Percentiles rank a stretch among this genome's conserved stretches.
Conservation (phyloP, 2,113 vertebrate genomes). For the Numenius arquata region DNA sequence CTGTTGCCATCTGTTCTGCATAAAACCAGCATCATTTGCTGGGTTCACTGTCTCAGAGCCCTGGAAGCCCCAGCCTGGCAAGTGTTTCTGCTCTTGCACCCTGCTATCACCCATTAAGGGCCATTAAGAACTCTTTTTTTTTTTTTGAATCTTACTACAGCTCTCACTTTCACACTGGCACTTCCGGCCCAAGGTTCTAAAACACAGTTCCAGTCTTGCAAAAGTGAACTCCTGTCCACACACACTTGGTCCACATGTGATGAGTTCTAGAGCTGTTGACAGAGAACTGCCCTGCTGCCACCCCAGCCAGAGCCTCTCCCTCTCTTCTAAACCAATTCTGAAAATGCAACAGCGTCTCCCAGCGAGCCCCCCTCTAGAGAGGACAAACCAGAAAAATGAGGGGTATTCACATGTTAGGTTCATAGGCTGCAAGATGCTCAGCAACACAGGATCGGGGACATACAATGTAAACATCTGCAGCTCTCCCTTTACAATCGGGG, state of each 20-base stretch:
- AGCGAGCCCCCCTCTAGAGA: background rate
- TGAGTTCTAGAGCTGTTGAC: background rate
- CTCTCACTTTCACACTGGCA: background rate
- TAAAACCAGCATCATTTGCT: background rate
- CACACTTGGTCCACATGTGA: background rate
- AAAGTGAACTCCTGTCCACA: background rate
- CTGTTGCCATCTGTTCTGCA: background rate
- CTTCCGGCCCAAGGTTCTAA: background rate
- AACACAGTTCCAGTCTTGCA: background rate
- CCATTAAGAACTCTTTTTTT: background rate
- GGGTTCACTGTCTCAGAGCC: background rate
- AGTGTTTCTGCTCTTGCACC: background rate
- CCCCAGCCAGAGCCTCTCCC: background rate
- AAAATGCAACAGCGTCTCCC: background rate
- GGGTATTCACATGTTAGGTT: fast-evolving
- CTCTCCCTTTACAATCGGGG: background rate
- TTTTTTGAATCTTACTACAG: background rate
- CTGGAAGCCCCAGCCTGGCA: background rate
- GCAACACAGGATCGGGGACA: background rate
- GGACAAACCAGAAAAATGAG: background rate
- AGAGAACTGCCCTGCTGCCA: background rate
- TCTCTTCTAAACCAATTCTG: background rate
- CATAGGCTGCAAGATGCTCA: background rate
- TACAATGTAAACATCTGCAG: background rate
- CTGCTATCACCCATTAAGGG: background rate